phyloP scores from a whole-genome alignment of 2,888 invertebrate genomes.

The Teinopalpus imperialis region DNA sequence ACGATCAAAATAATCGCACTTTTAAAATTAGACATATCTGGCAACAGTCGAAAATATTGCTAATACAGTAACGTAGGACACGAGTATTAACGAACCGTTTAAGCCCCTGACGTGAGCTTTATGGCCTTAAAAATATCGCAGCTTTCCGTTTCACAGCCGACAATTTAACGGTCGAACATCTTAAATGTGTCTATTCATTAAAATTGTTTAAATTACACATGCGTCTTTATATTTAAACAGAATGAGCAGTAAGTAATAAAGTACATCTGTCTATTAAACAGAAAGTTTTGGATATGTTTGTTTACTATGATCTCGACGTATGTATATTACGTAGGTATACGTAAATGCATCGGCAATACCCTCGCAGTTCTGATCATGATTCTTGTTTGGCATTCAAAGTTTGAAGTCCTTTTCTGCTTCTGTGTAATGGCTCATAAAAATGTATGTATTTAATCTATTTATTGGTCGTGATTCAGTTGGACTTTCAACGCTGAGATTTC shows the following conservation, averaged over 20 bases:
- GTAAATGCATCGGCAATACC: background rate
- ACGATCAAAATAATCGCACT: background rate
- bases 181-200: conserved; percentile 36
- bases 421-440: conserved; percentile 36
- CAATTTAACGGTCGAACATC: conserved; percentile 37
- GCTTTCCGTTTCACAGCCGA: conserved; percentile 40
- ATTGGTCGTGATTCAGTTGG: conserved; percentile 39
- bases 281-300: background rate
- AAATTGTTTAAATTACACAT: conserved; percentile 1
- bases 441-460: conserved; percentile 35
- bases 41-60: too few relatives aligned
- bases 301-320: conserved; percentile 6
- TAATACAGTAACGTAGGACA: too few relatives aligned
- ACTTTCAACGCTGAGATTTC: conserved; percentile 34
- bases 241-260: background rate
- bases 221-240: background rate
- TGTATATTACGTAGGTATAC: background rate
- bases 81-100: conserved; percentile 41
- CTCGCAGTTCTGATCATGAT: conserved; percentile 1
- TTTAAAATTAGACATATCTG: conserved; percentile 7
- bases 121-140: conserved; percentile 47
- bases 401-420: conserved; percentile 31
- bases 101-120: conserved; percentile 42
- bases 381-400: conserved; percentile 17
- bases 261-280: conserved; percentile 8